Evolutionary conservation across 2,113 vertebrate species (phyloP), one percentile per base, ranked within the genome.

Genomic region (Trichechus manatus): DNA sequence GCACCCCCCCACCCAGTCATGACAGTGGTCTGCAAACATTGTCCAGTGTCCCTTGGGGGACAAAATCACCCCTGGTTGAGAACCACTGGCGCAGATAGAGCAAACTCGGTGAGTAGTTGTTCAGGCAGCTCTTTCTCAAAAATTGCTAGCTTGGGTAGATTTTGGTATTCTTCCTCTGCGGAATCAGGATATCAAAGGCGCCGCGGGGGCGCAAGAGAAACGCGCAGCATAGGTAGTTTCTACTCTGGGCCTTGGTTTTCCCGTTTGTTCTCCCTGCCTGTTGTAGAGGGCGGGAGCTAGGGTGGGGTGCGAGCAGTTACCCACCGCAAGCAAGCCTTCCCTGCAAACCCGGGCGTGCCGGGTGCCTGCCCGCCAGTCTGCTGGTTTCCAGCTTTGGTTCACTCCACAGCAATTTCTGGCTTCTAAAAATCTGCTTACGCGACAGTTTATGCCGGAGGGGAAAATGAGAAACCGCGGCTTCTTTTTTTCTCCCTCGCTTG

Each of bases 381-480:
- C 42, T 19, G 80, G 96, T 97, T 96, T 97, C 97, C 97, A 95
- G 96, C 89, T 66, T 91, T 88, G 97, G 97, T 98, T 98, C 97
- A 94, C 98, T 96, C 97, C 98, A 87, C 92, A 97, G 98, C 97
- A 98, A 98, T 98, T 98, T 98, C 97, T 98, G 98, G 97, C 96
- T 98, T 98, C 97, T 96, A 98, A 98, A 98, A 98, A 98, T 98
- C 97, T 98, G 98, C 98, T 98, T 98, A 98, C 98, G 98, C 98
- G 97, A 98, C 98, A 98, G 87, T 98, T 98, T 98, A 91, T 98
- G 98, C 98, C 94, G 89, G 95, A 95, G 97, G 91, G 97, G 97
- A 95, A 95, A 97, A 96, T 87, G 56, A 98, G 97, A 98, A 98
- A 98, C 98, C 97, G 95, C 96, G 93, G 72, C 22, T 92, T 33